Evolutionary conservation across 2,888 invertebrate species (phyloP).

Genomic region (Pyrgus malvae): DNA sequence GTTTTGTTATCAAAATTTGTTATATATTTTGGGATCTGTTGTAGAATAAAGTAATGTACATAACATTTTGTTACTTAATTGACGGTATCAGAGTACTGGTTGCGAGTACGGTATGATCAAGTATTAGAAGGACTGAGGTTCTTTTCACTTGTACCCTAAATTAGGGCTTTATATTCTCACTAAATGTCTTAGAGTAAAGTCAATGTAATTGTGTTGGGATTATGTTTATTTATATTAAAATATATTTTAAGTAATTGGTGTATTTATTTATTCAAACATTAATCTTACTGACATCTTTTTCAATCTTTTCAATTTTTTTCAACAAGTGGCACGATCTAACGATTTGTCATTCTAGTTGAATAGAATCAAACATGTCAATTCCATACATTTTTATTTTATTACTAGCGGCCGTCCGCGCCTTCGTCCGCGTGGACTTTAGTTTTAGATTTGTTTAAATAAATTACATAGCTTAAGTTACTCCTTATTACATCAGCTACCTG

Average conservation of each 20-base stretch:
- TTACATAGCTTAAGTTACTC: too few species aligned
- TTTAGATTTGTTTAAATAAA: too few species aligned
- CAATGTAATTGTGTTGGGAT: conserved; percentile 80
- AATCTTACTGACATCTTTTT: too few species aligned
- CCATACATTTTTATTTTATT: not conserved
- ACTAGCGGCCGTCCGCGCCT: too few species aligned
- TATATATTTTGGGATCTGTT: conserved; percentile 24
- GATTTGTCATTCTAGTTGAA: too few species aligned
- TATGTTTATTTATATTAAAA: conserved; percentile 80
- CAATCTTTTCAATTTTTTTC: too few species aligned
- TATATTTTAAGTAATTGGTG: conserved; percentile 62
- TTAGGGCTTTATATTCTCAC: conserved; percentile 78
- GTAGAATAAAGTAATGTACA: conserved; percentile 15
- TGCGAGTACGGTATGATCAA: conserved; percentile 50
- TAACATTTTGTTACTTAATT: conserved; percentile 39
- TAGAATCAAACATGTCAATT: too few species aligned
- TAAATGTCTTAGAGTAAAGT: conserved; percentile 64
- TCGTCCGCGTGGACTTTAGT: too few species aligned
- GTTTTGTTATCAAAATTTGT: conserved; percentile 1
- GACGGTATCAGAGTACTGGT: conserved; percentile 26
- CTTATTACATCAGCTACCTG: too few species aligned
- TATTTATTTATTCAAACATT: conserved; percentile 28
- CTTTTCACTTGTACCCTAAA: conserved; percentile 81
- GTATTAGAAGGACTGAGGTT: conserved; percentile 79
- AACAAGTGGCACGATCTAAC: too few species aligned